These are phyloP conservation scores for Diorhabda carinulata DNA, from an alignment of 1,140 invertebrate species.

Conservation along the genomic window DNA sequence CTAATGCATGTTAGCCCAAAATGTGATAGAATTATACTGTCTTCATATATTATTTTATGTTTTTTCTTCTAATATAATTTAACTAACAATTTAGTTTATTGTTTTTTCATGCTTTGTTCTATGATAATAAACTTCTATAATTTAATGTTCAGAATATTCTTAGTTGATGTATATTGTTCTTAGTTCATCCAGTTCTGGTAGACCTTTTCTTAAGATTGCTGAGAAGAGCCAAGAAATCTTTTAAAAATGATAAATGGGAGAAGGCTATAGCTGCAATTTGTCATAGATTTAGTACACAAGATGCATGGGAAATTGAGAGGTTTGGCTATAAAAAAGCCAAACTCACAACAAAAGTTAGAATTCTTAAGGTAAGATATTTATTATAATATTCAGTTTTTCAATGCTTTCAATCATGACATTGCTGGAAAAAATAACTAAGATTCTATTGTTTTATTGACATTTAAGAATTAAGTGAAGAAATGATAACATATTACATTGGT, in stretches of 20 bases:
- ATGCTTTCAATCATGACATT: slow-evolving; percentile 7
- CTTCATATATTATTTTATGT: no score
- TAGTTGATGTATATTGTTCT: slow-evolving; percentile 44
- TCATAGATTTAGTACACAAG: slow-evolving; percentile 81
- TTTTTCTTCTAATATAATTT: no score
- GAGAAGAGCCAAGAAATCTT: slow-evolving; percentile 79
- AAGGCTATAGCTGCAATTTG: slow-evolving; percentile 85
- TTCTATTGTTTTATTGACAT: no score
- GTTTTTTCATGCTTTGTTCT: no score
- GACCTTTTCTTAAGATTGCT: slow-evolving; percentile 88
- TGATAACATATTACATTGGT: no score
- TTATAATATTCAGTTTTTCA: neutral
- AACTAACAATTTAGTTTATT: no score
- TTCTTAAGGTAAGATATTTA: slow-evolving; percentile 66
- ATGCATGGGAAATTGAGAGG: slow-evolving; percentile 94
- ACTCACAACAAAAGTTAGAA: slow-evolving; percentile 78
- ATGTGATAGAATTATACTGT: no score
- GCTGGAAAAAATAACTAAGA: neutral
- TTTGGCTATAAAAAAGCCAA: slow-evolving; percentile 94
- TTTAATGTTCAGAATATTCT: no score
- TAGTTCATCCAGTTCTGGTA: slow-evolving; percentile 74
- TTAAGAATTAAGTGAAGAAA: no score
- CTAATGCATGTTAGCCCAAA: no score
- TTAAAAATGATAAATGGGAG: slow-evolving; percentile 84
- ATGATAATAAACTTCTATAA: no score